Evolutionary conservation across 2,113 vertebrate species (phyloP), one percentile per base, ranked within the genome.

Genomic region (Muntiacus muntjak): DNA sequence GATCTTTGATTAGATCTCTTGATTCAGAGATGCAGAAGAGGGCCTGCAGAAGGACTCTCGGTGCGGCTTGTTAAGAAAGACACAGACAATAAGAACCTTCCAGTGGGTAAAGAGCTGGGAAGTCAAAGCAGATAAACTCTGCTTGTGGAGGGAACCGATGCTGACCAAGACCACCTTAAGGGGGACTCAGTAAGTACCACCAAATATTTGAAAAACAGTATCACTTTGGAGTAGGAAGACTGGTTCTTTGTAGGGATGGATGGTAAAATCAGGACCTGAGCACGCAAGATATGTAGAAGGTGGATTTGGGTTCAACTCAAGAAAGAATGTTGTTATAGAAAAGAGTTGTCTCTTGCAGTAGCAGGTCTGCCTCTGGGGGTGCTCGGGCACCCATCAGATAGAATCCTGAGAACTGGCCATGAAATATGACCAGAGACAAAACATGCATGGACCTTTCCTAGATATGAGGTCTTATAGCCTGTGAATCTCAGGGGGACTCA

Each of bases 61-160:
- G 78, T 28, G 74, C 74, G 91, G 89, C 95, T 97, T 96, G 57
- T 96, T 86, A 87, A 97, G 88, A 97, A 93, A 97, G 76, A 97
- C 87, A 97, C 0, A 96, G 91, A 98, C 55, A 97, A 79, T 76
- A 71, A 97, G 94, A 96, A 82, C 12, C 64, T 88, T 82, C 94
- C 94, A 57, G 57, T 71, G 28, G 14, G 5, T 30, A 25, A 19
- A 92, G 52, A 62, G 30, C 43, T 71, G 52, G 86, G 26, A 57
- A 74, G 64, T 57, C 43, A 9, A 6, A 9, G 47, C 30, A 28
- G 7, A 36, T 6, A 28, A 71, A 36, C 4, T 91, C 74, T 57
- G 16, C 28, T 26, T 30, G 4, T 78, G n/a, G 25, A 89, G 17
- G 55, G 55, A 96, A 71, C 10, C 12, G 47, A 81, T 50, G 14